These are phyloP conservation scores for Acrobasis consociella DNA, from an alignment of 2,888 invertebrate genomes.

Conservation along the genomic window DNA sequence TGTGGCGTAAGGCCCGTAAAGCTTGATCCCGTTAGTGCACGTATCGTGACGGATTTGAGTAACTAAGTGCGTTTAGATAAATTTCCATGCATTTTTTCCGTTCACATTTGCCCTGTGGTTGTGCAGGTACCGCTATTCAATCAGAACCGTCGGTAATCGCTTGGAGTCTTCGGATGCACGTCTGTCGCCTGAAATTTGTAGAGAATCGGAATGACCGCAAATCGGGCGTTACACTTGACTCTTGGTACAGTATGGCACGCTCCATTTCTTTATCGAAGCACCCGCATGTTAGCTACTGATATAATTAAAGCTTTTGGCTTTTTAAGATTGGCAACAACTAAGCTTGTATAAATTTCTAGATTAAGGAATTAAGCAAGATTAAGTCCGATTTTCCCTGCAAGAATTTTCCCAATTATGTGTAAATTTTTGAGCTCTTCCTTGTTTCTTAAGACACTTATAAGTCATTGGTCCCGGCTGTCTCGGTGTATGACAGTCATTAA, in stretches of 20 bases:
- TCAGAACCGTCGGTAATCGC: slow-evolving; percentile 53
- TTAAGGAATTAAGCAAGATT: no score
- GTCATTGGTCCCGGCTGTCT: no score
- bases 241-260: slow-evolving; percentile 54
- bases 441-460: no score
- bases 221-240: slow-evolving; percentile 51
- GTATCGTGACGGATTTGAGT: slow-evolving; percentile 26
- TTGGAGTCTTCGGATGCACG: slow-evolving; percentile 60
- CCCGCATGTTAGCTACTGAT: not conserved
- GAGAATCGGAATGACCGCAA: slow-evolving; percentile 58
- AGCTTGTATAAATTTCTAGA: no score
- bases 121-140: slow-evolving; percentile 63
- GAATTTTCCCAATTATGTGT: no score
- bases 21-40: slow-evolving; percentile 29
- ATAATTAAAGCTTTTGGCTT: no score
- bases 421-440: no score
- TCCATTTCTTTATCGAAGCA: slow-evolving; percentile 49
- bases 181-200: slow-evolving; percentile 58
- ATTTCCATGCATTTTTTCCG: slow-evolving; percentile 38
- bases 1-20: slow-evolving; percentile 14
- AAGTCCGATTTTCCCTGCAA: no score
- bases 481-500: no score
- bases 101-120: slow-evolving; percentile 53
- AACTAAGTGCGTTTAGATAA: slow-evolving; percentile 37
- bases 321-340: no score